Base-by-base conservation (phyloP, 2,113 vertebrate genomes). In the Raja brachyura region DNA sequence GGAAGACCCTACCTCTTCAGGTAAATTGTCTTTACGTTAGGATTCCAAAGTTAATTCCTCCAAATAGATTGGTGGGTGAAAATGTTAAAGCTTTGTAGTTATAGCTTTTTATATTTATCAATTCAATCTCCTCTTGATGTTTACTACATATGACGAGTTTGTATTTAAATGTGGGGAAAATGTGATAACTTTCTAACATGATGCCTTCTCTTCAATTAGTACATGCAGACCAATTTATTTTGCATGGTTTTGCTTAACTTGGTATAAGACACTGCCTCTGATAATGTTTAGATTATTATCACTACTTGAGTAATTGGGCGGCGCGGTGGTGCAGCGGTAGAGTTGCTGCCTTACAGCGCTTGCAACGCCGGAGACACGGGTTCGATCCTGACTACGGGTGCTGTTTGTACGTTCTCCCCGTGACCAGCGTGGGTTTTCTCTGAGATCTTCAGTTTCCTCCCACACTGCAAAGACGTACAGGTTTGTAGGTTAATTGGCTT, bases 1-100 rank as follows among this genome's bases (percentile, higher is more conserved):
- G 14, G 98, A 98, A 95, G 98, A 99, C 95, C 98, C 98, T 94
- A 98, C 98, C 74, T 99, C 98, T 96, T 99, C 98, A 98, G 98
- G 98, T 99, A 98, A 94, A 93, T 20, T 22, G 70, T 18, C 14
- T 39, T 20, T 39, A 39, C 31, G 13, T 79, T 20, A 39, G 14
- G 77, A 11, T 79, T 39, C 11, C 20, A 79, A 79, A 79, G 39
- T 3, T 31, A 16, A 79, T 79, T 79, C 31, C 31, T 73, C 16
- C 1, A 73, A 73, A 73, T 73, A 63, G 39, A 18, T 14, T 63
- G 0, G 61, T n/a, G 4, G 22, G n/a, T 59, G 3, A 31, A 86
- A n/a, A 61, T 63, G 1, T 16, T 61, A 3, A 61, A 86, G 56
- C 56, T 86, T 8, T n/a, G 25, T 22, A 61, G n/a, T 28, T 56